Percentiles rank a stretch among this genome's conserved stretches.
Conservation (phyloP, 2,888 invertebrate genomes). For the Notodonta ziczac region DNA sequence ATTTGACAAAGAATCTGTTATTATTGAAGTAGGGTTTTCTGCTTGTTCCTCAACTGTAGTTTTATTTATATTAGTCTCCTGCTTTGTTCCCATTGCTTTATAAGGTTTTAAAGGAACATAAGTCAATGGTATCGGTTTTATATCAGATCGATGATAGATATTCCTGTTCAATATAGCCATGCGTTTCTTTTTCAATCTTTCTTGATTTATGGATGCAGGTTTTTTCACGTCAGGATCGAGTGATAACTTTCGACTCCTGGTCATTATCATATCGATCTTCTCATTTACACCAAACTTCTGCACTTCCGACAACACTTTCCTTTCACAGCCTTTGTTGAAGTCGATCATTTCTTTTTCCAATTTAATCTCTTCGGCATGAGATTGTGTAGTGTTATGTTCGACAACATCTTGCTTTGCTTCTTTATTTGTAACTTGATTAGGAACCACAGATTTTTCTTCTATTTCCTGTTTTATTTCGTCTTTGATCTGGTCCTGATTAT, state of each 20-base stretch:
- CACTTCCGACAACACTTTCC: slow-evolving; percentile 59
- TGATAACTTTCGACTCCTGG: slow-evolving; percentile 23
- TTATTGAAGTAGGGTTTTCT: slow-evolving; percentile 9
- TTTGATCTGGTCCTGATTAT: not conserved
- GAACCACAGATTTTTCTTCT: not conserved
- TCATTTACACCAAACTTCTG: slow-evolving; percentile 42
- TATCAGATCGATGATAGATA: slow-evolving; percentile 44
- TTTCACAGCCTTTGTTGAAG: slow-evolving; percentile 41
- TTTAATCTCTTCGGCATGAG: slow-evolving; percentile 1
- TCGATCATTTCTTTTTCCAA: slow-evolving; percentile 25
- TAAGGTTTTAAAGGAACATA: slow-evolving; percentile 48
- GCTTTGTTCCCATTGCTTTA: slow-evolving; percentile 14
- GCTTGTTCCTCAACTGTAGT: not conserved
- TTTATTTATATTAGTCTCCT: not conserved
- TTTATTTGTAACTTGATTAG: not conserved
- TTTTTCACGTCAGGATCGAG: slow-evolving; percentile 31
- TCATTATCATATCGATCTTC: slow-evolving; percentile 23
- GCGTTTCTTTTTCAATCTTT: slow-evolving; percentile 62
- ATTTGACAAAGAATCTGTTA: slow-evolving; percentile 6
- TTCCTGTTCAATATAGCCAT: slow-evolving; percentile 62
- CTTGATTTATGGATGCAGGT: slow-evolving; percentile 32
- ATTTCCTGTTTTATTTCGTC: not conserved
- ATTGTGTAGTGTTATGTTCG: not conserved
- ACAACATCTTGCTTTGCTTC: not conserved
- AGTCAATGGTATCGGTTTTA: slow-evolving; percentile 58